These are phyloP conservation scores for Tamias sibiricus DNA, from an alignment of 2,113 vertebrate species.

Conservation along the genomic window DNA sequence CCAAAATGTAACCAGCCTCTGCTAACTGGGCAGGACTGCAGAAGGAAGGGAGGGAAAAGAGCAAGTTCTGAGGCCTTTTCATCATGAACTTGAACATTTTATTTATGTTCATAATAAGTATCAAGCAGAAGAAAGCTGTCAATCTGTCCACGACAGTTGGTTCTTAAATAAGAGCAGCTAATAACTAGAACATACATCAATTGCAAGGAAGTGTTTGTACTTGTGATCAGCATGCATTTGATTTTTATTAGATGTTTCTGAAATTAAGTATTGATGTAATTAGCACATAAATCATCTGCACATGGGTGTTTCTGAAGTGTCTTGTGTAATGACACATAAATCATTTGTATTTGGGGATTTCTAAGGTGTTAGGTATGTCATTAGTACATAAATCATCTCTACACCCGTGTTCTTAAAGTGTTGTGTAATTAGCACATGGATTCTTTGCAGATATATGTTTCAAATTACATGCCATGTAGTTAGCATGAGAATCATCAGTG, in stretches of 20 bases:
- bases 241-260: slow-evolving; percentile 68
- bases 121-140: slow-evolving; percentile 51
- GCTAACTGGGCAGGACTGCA: not conserved
- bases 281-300: slow-evolving; percentile 75
- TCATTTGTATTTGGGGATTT: slow-evolving; percentile 42
- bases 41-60: not conserved
- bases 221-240: slow-evolving; percentile 59
- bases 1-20: not conserved
- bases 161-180: slow-evolving; percentile 61
- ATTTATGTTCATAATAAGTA: not conserved
- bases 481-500: not conserved
- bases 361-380: slow-evolving; percentile 37
- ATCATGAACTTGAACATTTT: not conserved
- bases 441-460: not conserved
- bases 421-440: slow-evolving; percentile 71
- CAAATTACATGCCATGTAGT: not conserved
- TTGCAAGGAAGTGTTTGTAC: slow-evolving; percentile 39
- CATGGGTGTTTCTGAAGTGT: slow-evolving; percentile 39
- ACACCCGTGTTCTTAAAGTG: slow-evolving; percentile 22
- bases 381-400: slow-evolving; percentile 23
- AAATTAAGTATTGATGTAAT: slow-evolving; percentile 72
- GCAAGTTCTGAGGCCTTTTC: not conserved
- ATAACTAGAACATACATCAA: slow-evolving; percentile 65
- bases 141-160: not conserved
- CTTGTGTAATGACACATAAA: slow-evolving; percentile 60